These are phyloP conservation scores for Drosophila recens DNA, from an alignment of 2,888 invertebrate species.

Conservation along the genomic window DNA sequence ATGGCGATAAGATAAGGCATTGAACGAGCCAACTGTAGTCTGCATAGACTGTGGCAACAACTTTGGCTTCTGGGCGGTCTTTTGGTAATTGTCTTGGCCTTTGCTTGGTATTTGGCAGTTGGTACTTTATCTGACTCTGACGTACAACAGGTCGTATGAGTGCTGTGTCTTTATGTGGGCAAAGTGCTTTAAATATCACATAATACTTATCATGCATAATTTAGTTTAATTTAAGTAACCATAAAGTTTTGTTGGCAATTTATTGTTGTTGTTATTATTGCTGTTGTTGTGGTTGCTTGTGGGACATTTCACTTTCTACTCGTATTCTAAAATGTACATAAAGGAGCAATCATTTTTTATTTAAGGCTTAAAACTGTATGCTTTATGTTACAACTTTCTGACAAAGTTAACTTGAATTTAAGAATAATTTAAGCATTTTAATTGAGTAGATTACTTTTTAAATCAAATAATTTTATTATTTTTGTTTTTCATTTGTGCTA, in stretches of 20 bases:
- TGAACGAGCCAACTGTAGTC: constrained; percentile 13
- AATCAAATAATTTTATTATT: background rate
- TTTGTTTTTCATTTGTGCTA: background rate
- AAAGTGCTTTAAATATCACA: constrained; percentile 3
- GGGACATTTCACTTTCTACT: constrained; percentile 10
- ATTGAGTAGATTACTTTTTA: background rate
- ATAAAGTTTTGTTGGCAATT: constrained; percentile 13
- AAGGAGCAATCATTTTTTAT: constrained; percentile 20
- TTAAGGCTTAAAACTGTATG: constrained; percentile 7
- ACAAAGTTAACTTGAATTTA: constrained; percentile 2
- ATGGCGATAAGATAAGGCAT: constrained; percentile 66
- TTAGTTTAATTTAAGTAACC: constrained; percentile 23
- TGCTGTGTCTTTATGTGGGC: constrained; percentile 4
- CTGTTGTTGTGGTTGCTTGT: constrained; percentile 9
- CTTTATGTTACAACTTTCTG: background rate
- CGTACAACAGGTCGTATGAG: constrained; percentile 69
- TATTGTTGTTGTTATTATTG: background rate
- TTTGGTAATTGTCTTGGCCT: constrained; percentile 7
- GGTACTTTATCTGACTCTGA: constrained; percentile 6
- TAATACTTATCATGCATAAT: constrained; percentile 12
- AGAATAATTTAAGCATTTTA: background rate
- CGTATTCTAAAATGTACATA: constrained; percentile 34
- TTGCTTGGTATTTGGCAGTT: constrained; percentile 1
- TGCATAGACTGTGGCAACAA: constrained; percentile 5
- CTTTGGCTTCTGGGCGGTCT: constrained; percentile 15